Base-by-base conservation (phyloP, 2,888 invertebrate genomes). In the Ophraella communa region DNA sequence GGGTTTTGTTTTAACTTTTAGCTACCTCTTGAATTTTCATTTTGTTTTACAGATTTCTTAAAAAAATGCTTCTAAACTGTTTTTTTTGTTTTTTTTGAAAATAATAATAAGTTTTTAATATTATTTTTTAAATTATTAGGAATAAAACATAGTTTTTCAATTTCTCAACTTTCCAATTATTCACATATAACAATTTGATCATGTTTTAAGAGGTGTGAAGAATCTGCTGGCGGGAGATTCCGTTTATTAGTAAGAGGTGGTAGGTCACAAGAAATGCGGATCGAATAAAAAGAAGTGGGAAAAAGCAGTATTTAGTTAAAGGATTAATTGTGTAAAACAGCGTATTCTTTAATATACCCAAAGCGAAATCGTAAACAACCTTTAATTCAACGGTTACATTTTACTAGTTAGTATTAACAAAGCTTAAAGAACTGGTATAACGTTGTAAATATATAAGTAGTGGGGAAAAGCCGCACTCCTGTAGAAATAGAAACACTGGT, bases 401-500 rank as follows among this genome's bases (percentile, higher is more conserved):
- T 39, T 5, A 39, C 39, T 4, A 39, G 5, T 14, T 17, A 17
- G n/a, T 2, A 0, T 17, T 17, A 14, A 39, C 39, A 7, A 14
- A 35, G n/a, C n/a, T n/a, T n/a, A 35, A 35, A n/a, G 14, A 35
- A 35, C 35, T 11, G 14, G 17, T 39, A 17, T 14, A 7, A 1
- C 5, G 35, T 7, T 39, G 7, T 17, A 17, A 17, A 39, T n/a
- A 39, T 39, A 17, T 17, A 39, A n/a, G 35, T 64, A 62, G 70
- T 67, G 67, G 67, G 71, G 65, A 62, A 60, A 67, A 70, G 68
- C 18, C 27, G 64, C 61, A 67, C 47, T 67, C 72, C 71, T 73
- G 74, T 74, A 77, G 77, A 77, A 58, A 58, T 49, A 58, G 58
- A 58, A 60, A 79, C 77, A 78, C 79, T 78, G 78, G 79, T 81